Conservation (phyloP, 1,140 invertebrate species). For the Camponotus pennsylvanicus region DNA sequence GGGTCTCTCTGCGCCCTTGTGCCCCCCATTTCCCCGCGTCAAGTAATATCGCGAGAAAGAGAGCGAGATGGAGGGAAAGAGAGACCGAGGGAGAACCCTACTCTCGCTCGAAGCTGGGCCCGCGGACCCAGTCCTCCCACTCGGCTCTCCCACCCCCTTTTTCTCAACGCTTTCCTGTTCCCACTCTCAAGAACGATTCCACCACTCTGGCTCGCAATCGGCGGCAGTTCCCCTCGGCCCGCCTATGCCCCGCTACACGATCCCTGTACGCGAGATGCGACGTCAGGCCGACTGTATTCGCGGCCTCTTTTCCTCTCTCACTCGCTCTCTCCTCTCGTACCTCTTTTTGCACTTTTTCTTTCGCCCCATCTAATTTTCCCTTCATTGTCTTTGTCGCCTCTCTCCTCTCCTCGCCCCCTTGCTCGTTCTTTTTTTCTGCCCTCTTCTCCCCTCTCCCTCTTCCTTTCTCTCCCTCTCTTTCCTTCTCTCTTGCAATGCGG, state of each 20-base stretch:
- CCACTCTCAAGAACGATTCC: slow-evolving; percentile 50
- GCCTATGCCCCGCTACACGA: slow-evolving; percentile 61
- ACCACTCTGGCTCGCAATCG: slow-evolving; percentile 34
- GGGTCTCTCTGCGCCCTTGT: slow-evolving; percentile 1
- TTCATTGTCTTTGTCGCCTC: slow-evolving; percentile 49
- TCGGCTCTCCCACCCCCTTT: slow-evolving; percentile 57
- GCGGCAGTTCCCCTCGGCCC: slow-evolving; percentile 67
- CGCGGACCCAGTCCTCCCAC: slow-evolving; percentile 72
- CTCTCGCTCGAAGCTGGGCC: slow-evolving; percentile 57
- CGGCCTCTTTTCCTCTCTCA: slow-evolving; percentile 35
- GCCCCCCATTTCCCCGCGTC: slow-evolving; percentile 38
- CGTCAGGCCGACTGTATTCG: slow-evolving; percentile 44
- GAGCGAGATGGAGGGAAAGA: slow-evolving; percentile 21
- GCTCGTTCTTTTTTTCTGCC: neutral
- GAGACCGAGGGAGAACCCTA: slow-evolving; percentile 45
- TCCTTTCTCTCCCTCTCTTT: neutral
- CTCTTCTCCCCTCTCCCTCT: neutral
- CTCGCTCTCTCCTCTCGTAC: slow-evolving; percentile 10
- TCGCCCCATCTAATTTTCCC: slow-evolving; percentile 48
- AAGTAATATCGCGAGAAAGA: neutral
- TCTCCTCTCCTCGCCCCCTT: slow-evolving; percentile 10
- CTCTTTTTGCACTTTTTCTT: slow-evolving; percentile 59
- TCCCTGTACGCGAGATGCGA: slow-evolving; percentile 61
- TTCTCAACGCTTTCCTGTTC: slow-evolving; percentile 27
- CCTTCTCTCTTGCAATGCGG: slow-evolving; percentile 62